A percentile compares a stretch with the other conserved stretches of the same genome.
Conservation (phyloP, 1,140 invertebrate species). For the Drosophila mojavensis region DNA sequence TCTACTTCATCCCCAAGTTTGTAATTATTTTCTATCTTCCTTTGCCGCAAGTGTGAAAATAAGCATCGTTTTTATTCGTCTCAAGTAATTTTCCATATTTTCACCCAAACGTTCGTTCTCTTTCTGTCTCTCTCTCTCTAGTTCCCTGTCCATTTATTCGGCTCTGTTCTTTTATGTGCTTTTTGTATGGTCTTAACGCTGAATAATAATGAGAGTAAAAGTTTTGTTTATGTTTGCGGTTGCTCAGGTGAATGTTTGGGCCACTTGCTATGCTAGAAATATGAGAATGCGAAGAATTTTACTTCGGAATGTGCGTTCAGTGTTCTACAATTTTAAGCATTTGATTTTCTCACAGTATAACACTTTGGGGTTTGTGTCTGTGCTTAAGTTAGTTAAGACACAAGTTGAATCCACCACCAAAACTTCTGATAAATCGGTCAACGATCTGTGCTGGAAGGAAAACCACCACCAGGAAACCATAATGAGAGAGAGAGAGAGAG, state of each 20-base stretch:
- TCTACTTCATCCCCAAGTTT: constrained; percentile 60
- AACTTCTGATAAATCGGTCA: neutral
- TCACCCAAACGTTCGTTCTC: neutral
- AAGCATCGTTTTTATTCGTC: constrained; percentile 66
- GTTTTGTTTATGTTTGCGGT: constrained; percentile 54
- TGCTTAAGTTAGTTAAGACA: constrained; percentile 27
- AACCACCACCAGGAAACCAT: neutral
- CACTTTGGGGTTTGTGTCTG: constrained; percentile 24
- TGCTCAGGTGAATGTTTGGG: neutral
- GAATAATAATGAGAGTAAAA: constrained; percentile 50
- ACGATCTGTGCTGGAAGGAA: neutral
- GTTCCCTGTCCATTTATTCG: neutral
- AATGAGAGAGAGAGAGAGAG: too few relatives aligned
- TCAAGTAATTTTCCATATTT: constrained; percentile 64
- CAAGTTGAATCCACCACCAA: constrained; percentile 51
- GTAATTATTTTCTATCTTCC: constrained; percentile 78
- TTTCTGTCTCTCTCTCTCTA: too few relatives aligned
- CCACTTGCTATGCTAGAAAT: constrained; percentile 53
- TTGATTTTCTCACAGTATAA: constrained; percentile 2
- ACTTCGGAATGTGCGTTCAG: constrained; percentile 29
- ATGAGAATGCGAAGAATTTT: constrained; percentile 28
- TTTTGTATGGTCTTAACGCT: constrained; percentile 38
- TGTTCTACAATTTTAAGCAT: neutral
- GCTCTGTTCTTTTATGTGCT: constrained; percentile 20
- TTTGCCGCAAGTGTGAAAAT: constrained; percentile 78